Evolutionary conservation across 2,888 invertebrate species (phyloP).

Genomic region (Metopia argyrocephala): DNA sequence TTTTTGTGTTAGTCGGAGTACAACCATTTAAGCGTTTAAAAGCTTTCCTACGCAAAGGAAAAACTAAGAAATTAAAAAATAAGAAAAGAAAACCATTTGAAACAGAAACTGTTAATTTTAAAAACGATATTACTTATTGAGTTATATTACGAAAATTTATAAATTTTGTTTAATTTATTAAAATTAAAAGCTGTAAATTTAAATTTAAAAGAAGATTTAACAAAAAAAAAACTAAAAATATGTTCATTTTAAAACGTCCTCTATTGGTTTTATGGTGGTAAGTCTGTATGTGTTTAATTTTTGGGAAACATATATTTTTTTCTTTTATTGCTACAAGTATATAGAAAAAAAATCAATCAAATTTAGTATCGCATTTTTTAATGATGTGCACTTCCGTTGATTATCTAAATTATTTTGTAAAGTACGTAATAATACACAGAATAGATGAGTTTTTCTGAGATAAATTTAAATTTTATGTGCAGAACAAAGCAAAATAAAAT

Average conservation of each 20-base stretch:
- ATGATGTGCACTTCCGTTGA: constrained; percentile 54
- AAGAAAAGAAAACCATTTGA: neutral
- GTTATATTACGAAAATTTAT: neutral
- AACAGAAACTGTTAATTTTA: constrained; percentile 53
- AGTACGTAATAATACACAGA: no score
- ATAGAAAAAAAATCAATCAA: constrained; percentile 24
- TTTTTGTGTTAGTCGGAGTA: constrained; percentile 64
- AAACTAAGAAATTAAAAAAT: neutral
- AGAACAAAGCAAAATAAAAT: no score
- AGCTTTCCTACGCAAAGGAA: constrained; percentile 46
- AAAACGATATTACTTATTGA: no score
- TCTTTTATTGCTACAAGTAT: neutral
- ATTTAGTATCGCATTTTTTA: constrained; percentile 10
- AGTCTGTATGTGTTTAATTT: constrained; percentile 35
- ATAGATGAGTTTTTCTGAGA: no score
- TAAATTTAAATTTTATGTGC: no score
- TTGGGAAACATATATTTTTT: neutral
- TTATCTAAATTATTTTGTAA: constrained; percentile 41
- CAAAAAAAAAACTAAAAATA: constrained; percentile 19
- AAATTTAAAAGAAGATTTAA: neutral
- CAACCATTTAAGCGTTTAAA: constrained; percentile 65
- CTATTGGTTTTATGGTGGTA: constrained; percentile 64
- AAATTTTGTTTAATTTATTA: neutral
- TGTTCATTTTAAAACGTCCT: constrained; percentile 63
- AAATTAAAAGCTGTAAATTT: neutral